Percentiles rank a stretch among this genome's conserved stretches.
These are phyloP conservation scores for Mnemiopsis leidyi DNA, from an alignment of 37 sponge, comb jelly and placozoan genomes.

Conservation along the genomic window DNA sequence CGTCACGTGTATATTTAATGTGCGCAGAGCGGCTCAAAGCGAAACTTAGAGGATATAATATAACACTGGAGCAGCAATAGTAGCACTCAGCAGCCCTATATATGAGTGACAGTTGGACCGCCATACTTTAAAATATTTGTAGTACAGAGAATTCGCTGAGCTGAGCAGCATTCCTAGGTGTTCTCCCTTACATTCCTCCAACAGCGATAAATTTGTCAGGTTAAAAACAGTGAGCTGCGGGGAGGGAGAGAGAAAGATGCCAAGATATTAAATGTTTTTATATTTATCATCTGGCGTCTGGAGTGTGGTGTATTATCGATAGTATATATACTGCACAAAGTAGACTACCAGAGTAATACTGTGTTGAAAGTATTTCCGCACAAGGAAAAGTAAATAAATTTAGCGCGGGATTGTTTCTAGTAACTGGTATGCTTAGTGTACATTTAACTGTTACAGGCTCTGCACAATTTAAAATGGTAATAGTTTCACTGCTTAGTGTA, in stretches of 20 bases:
- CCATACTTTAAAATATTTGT: neutral
- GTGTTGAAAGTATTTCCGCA: neutral
- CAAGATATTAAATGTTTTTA: neutral
- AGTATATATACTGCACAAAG: neutral
- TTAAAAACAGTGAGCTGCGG: neutral
- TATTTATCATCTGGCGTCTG: neutral
- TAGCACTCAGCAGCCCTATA: neutral
- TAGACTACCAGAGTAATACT: neutral
- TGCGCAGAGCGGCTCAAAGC: neutral
- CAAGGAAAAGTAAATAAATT: too few species aligned
- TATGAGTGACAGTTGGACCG: too few species aligned
- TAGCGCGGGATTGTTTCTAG: too few species aligned
- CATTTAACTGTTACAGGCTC: too few species aligned
- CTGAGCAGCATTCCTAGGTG: neutral
- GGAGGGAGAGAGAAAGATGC: too few species aligned
- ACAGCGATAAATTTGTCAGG: neutral
- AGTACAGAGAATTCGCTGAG: neutral
- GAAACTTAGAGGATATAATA: neutral
- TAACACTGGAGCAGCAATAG: too few species aligned
- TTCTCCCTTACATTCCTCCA: neutral
- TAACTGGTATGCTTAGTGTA: too few species aligned
- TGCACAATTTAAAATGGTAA: too few species aligned
- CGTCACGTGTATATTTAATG: neutral
- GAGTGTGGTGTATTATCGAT: too few species aligned
- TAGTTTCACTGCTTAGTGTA: too few species aligned